Evolutionary conservation across 2,797 vertebrate species (phyloP).

Genomic region (Myotis myotis): DNA sequence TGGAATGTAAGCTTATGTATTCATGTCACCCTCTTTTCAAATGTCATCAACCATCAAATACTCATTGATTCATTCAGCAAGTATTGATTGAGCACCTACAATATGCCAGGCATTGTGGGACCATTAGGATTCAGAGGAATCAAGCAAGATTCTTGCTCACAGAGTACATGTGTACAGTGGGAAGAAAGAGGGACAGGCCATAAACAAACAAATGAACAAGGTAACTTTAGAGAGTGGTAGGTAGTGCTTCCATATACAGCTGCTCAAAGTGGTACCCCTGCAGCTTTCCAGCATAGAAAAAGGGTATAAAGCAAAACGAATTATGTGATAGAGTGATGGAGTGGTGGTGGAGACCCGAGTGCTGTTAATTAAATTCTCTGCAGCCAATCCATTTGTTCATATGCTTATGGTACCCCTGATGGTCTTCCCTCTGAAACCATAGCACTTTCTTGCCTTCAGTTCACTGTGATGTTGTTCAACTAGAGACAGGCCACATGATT

Average conservation of each 20-base stretch:
- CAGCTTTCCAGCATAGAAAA: background rate
- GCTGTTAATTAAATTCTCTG: background rate
- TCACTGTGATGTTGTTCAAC: background rate
- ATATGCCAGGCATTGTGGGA: background rate
- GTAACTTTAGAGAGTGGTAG: background rate
- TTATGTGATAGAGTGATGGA: background rate
- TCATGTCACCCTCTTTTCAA: background rate
- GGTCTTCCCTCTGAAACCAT: background rate
- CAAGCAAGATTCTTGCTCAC: background rate
- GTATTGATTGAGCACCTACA: background rate
- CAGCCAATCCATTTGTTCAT: background rate
- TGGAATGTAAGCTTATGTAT: rapidly evolving
- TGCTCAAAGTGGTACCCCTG: background rate
- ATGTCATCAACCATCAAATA: background rate
- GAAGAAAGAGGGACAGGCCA: background rate
- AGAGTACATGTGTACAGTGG: background rate
- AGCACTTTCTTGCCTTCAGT: background rate
- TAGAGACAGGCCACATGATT: background rate
- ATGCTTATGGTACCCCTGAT: background rate
- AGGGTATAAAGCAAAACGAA: background rate
- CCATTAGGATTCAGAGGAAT: background rate
- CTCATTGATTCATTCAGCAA: background rate
- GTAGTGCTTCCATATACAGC: background rate
- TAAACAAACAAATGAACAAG: background rate
- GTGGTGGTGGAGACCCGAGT: background rate